Evolutionary conservation across 2,888 invertebrate genomes (phyloP), one percentile per base, ranked within the genome.

Genomic region (Drosophila longiperda): DNA sequence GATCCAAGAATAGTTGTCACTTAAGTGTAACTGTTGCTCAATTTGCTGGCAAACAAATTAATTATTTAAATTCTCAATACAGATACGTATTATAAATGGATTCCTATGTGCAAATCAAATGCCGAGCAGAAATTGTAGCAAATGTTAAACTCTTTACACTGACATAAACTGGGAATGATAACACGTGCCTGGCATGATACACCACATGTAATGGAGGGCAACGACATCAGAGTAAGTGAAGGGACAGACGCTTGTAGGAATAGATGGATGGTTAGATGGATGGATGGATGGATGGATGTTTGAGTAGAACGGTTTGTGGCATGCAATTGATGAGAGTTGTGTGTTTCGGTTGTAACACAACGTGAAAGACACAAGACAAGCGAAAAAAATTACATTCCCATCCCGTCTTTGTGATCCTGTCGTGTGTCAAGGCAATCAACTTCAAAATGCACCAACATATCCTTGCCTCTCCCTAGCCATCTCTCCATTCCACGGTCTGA

Each of bases 121-220:
- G 65, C 23, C 29, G 26, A 42, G 32, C 17, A 45, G 63, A 34
- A 52, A 55, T 72, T 55, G 73, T 75, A 87, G 87, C 88, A 87
- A 83, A 90, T 89, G 82, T 82, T 89, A 90, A 87, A 87, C 91
- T 89, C 86, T 87, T 90, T 87, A 89, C 87, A 82, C 72, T 75
- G 68, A 82, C 86, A 85, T 90, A 90, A 90, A 84, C 75, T 84
- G 74, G 66, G 80, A 73, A 58, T 75, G 69, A 78, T 68, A 73
- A 67, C 85, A 90, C 87, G 87, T 87, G 87, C 83, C 70, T 80
- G 54, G 87, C 90, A 87, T 87, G 90, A 73, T 80, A 74, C 64
- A 75, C 66, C 75, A n/a, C 12, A 55, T 26, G 91, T 87, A 90
- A 89, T 90, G 79, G 90, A 64, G 82, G 80, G 55, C 78, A 77